Evolutionary conservation across 1,140 invertebrate species (phyloP), one percentile per base, ranked within the genome.

Genomic region (Manduca sexta): DNA sequence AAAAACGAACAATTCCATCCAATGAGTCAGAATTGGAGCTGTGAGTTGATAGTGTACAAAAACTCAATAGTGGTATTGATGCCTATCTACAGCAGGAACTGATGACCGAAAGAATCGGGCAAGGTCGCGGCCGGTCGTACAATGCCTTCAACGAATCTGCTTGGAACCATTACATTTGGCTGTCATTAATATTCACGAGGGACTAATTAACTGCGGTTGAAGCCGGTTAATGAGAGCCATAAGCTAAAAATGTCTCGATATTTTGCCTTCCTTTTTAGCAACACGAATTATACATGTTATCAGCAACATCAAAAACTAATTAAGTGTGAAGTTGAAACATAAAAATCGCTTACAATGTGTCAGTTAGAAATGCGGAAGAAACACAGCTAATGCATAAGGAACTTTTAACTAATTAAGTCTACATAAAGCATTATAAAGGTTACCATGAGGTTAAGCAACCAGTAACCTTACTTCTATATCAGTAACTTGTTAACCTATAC

Each of bases 101-200:
- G 64, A 69, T 69, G 65, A 74, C 66, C 71, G 61, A 67, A 77
- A 61, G 54, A 60, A 63, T 46, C 50, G 54, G 15, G 57, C 74
- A 84, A 84, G 76, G 76, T 73, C 77, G 68, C 47, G 68, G 67
- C 50, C 67, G 63, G 41, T 59, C 69, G 71, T 67, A 66, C 73
- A 76, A 74, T 74, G 77, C 64, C 74, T 73, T 69, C 57, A 43
- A 67, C 52, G 51, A 60, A 55, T 56, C 14, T 30, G 26, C 35
- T 40, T 8, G 30, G 45, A 31, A 48, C 14, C 16, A 21, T 21
- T 41, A 21, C 2, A 7, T 18, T 26, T 26, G 8, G 21, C 4
- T 26, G 21, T 26, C 21, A 26, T 26, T 26, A 26, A 26, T 26
- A 26, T 26, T 26, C 21, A 26, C 21, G 4, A 8, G 8, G 21